Evolutionary conservation across 2,113 vertebrate genomes (phyloP).

Genomic region (Ariopsis seemanni): DNA sequence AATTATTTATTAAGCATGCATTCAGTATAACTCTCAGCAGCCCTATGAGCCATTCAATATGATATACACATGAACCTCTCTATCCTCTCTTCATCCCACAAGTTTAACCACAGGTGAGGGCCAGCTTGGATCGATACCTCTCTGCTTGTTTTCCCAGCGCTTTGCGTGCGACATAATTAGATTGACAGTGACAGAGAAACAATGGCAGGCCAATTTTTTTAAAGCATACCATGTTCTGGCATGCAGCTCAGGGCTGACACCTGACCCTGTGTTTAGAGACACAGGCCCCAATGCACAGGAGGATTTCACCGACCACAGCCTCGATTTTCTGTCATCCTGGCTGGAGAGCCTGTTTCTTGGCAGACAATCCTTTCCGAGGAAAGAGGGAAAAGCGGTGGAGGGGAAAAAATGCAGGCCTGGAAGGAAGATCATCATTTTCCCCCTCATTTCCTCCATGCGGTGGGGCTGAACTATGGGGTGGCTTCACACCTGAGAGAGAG

Average conservation of each 20-base stretch:
- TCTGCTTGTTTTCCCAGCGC: constrained; percentile 48
- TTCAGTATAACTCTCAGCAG: constrained; percentile 61
- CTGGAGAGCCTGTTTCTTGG: constrained; percentile 42
- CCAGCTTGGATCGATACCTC: constrained; percentile 45
- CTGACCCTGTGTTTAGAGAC: constrained; percentile 58
- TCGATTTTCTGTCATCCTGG: constrained; percentile 62
- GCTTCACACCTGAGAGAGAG: constrained; percentile 41
- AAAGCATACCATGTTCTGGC: constrained; percentile 29
- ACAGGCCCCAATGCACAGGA: constrained; percentile 55
- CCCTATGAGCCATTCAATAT: constrained; percentile 26
- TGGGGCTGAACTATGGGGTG: constrained; percentile 28
- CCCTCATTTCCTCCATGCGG: constrained; percentile 50
- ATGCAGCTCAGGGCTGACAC: constrained; percentile 51
- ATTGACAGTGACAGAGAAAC: constrained; percentile 58
- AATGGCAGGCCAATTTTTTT: constrained; percentile 23
- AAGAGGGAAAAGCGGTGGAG: constrained; percentile 23
- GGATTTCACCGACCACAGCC: constrained; percentile 52
- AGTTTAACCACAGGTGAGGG: constrained; percentile 53
- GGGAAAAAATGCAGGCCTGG: constrained; percentile 42
- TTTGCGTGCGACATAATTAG: constrained; percentile 55
- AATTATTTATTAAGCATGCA: constrained; percentile 47
- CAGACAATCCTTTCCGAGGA: constrained; percentile 47
- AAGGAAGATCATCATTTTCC: constrained; percentile 52
- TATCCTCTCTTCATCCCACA: constrained; percentile 29
- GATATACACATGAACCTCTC: constrained; percentile 39